Conservation (phyloP, 1,140 invertebrate genomes). For the Argopecten irradians region DNA sequence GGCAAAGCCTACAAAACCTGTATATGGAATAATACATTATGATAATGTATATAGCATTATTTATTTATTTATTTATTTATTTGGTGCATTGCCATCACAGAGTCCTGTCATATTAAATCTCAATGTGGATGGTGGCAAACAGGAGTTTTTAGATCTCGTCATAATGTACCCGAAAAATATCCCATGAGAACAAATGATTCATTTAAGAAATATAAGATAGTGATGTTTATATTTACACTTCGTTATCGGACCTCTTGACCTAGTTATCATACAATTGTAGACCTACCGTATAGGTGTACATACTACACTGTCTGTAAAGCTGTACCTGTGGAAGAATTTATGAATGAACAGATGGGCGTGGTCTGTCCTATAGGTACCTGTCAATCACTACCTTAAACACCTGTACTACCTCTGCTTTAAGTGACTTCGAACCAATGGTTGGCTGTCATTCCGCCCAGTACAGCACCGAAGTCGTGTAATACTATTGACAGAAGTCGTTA, state of each 20-base stretch:
- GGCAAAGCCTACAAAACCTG: no score
- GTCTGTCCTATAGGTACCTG: background rate
- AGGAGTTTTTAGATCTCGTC: no score
- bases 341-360: constrained; percentile 3
- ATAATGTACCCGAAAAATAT: background rate
- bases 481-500: no score
- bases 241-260: background rate
- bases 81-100: no score
- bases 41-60: no score
- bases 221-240: background rate
- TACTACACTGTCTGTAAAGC: background rate
- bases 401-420: background rate
- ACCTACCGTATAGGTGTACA: background rate
- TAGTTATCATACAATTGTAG: constrained; percentile 6
- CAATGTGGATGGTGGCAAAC: background rate
- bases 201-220: background rate
- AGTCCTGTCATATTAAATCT: background rate
- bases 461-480: background rate
- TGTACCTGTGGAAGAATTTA: background rate
- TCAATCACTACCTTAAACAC: background rate
- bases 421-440: background rate
- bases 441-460: background rate
- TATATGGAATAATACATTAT: no score
- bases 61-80: no score
- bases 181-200: background rate